These are phyloP conservation scores for Epistrophe eligans DNA, from an alignment of 2,888 invertebrate species.

Conservation along the genomic window DNA sequence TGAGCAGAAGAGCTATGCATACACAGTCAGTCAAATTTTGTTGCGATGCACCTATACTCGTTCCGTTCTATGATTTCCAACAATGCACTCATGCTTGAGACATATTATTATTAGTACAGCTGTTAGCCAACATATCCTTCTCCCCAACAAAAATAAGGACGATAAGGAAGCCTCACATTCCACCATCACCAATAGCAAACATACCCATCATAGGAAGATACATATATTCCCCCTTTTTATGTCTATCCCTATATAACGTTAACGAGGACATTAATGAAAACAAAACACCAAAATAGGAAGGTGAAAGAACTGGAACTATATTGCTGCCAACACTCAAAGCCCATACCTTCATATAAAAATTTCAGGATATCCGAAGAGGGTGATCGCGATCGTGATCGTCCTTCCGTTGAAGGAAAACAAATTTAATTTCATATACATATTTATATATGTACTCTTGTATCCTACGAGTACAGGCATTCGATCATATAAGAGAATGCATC, in stretches of 20 bases:
- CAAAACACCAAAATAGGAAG: slow-evolving; percentile 36
- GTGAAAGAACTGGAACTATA: slow-evolving; percentile 71
- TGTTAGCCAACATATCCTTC: slow-evolving; percentile 44
- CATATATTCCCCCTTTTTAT: slow-evolving; percentile 37
- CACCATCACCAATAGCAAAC: slow-evolving; percentile 38
- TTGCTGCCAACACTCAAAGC: slow-evolving; percentile 48
- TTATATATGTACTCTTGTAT: neutral
- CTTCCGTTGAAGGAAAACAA: slow-evolving; percentile 48
- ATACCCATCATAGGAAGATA: slow-evolving; percentile 10
- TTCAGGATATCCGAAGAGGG: slow-evolving; percentile 63
- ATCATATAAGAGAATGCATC: slow-evolving; percentile 40
- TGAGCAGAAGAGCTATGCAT: slow-evolving; percentile 47
- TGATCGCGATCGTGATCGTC: slow-evolving; percentile 41
- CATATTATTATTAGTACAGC: slow-evolving; percentile 69
- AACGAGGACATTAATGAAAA: slow-evolving; percentile 27
- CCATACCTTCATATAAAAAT: neutral
- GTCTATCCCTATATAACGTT: slow-evolving; percentile 55
- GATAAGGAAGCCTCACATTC: slow-evolving; percentile 61
- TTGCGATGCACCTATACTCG: slow-evolving; percentile 64
- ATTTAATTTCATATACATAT: neutral
- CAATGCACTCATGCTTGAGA: slow-evolving; percentile 34
- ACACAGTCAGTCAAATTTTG: slow-evolving; percentile 28
- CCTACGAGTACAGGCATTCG: slow-evolving; percentile 7
- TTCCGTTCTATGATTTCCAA: slow-evolving; percentile 67
- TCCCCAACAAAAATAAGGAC: slow-evolving; percentile 20